Evolutionary conservation across 35 echinoderm and acorn worm genomes (phyloP), one percentile per base, ranked within the genome.

Genomic region (Heliocidaris erythrogramma): DNA sequence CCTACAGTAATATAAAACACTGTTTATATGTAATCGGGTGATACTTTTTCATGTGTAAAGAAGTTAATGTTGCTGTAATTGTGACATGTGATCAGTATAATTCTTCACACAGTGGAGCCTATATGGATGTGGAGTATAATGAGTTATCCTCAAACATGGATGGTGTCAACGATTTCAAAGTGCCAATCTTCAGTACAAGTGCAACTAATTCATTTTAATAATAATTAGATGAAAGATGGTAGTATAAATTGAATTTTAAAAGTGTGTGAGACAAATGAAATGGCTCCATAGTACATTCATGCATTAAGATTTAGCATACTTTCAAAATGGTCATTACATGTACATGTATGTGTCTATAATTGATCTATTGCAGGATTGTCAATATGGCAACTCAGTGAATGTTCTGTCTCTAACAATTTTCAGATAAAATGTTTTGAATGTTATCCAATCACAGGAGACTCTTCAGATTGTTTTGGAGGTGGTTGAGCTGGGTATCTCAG

Each of bases 381-480:
- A 60, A 60, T 7, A 60, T 7, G 8, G 27, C 65, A 78, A 24
- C 0, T n/a, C 65, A 7, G 7, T 78, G 65, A 42, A 78, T 78
- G 0, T 2, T 56, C 52, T 13, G 52, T 78, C 21, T 78, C 65
- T n/a, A 78, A 21, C 65, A 5, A 18, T 89, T 47, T 47, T 10
- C 31, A 47, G 30, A 30, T 35, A 27, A 89, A 4, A 31, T 11
- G 17, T 89, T 89, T 11, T 47, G 14, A 47, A 47, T 89, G 30
- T n/a, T 78, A 5, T 78, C 7, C 8, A 56, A 56, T 91, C 86
- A 0, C 85, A 99, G 98, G 98, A 99, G 94, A 97, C 96, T 65
- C 94, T 99, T 24, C 98, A 97, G 49, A 97, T 97, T 88, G 96
- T 99, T 50, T 91, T 99, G 48, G 98, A 99, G 93, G 98, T 99